These are phyloP conservation scores for Laticauda colubrina DNA, from an alignment of 2,113 vertebrate genomes.

Conservation along the genomic window DNA sequence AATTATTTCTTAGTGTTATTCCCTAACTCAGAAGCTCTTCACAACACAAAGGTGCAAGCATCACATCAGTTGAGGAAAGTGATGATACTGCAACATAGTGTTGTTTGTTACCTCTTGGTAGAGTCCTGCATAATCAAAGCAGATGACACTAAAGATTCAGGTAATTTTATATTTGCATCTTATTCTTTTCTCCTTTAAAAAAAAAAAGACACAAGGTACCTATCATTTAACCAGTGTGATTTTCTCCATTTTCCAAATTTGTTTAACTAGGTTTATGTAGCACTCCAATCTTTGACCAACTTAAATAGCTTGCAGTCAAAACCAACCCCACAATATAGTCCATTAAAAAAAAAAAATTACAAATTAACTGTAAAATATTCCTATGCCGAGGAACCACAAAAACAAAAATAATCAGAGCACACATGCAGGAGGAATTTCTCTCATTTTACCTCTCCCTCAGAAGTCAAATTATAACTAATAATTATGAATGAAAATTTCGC, in stretches of 20 bases:
- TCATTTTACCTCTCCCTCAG: background rate
- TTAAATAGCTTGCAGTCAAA: background rate
- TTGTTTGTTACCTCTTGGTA: background rate
- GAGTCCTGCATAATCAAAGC: background rate
- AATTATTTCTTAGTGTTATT: too few relatives aligned
- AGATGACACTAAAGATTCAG: background rate
- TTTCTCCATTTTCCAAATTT: background rate
- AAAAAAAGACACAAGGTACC: background rate
- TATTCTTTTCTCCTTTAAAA: background rate
- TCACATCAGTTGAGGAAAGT: background rate
- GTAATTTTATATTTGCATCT: background rate
- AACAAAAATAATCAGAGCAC: background rate
- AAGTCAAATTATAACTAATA: background rate
- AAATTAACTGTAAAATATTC: background rate
- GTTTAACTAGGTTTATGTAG: background rate
- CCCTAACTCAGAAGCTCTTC: background rate
- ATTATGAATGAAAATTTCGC: background rate
- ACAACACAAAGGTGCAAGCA: background rate
- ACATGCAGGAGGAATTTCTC: background rate
- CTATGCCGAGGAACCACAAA: background rate
- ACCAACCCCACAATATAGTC: background rate
- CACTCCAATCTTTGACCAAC: background rate
- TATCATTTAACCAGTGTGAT: background rate
- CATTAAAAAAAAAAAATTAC: background rate
- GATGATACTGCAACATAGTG: background rate